Conservation (phyloP, 2,113 vertebrate genomes). For the Actenoides lindsayi region DNA sequence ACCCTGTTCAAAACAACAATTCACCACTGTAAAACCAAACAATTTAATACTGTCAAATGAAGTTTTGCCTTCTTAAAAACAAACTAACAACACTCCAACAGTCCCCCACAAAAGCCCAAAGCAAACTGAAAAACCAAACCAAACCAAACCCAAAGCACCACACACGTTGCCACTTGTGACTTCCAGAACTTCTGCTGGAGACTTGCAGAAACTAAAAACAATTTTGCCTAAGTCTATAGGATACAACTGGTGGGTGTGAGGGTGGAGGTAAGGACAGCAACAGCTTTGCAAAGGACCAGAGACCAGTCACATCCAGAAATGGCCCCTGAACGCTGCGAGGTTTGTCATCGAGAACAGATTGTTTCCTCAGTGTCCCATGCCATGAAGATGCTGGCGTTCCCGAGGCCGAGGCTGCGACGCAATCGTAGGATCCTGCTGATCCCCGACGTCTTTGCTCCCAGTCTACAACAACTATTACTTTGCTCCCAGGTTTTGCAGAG, state of each 20-base stretch:
- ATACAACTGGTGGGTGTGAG: neutral
- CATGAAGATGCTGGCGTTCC: neutral
- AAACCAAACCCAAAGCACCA: too few species aligned
- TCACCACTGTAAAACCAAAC: neutral
- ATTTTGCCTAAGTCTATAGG: neutral
- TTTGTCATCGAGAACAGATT: neutral
- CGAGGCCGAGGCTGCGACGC: neutral
- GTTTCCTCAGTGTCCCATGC: neutral
- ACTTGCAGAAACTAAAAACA: neutral
- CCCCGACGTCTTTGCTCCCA: neutral
- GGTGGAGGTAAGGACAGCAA: neutral
- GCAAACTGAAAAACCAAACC: neutral
- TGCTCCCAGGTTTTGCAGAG: neutral
- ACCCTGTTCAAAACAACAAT: neutral
- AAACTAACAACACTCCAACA: neutral
- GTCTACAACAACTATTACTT: neutral
- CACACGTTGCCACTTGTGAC: neutral
- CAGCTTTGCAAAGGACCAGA: neutral
- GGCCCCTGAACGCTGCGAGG: neutral
- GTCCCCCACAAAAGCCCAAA: too few species aligned
- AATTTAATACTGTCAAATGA: neutral
- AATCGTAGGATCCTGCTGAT: neutral
- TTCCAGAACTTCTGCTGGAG: neutral
- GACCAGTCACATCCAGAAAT: neutral
- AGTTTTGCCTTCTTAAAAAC: neutral